Base-by-base conservation (phyloP, 1,140 invertebrate genomes). In the Nephila pilipes region DNA sequence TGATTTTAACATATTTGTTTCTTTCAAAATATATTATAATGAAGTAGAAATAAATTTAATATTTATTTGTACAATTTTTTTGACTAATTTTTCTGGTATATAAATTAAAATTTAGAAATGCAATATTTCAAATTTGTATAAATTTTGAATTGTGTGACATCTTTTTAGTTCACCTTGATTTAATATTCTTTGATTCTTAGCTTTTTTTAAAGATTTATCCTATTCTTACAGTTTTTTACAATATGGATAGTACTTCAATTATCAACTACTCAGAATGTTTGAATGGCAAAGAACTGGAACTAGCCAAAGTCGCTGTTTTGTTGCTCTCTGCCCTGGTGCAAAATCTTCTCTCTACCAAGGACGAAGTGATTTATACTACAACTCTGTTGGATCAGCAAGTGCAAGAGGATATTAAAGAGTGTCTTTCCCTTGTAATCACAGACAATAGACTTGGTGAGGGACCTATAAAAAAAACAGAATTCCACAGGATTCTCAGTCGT, bases 251-350 rank as follows among this genome's bases (percentile, higher is more conserved):
- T 32, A 25, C n/a, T 20, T n/a, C n/a, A 20, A 18, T 88, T 2
- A 55, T 88, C 22, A 36, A 12, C 22, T 88, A 88, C n/a, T 16
- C 12, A 1, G 87, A 88, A 25, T 88, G 87, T 54, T 12, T n/a
- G 32, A 54, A 65, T 2, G 63, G 87, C 29, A 75, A 69, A 20
- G 87, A 88, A 25, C 8, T 88, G n/a, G 87, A 88, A 54, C 36
- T 88, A 1, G 87, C 87, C 8, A 88, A 88, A 65, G 87, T 88
- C 29, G 60, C 60, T 55, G 63, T 88, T 14, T 69, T 88, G n/a
- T 36, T 88, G 2, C 38, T 88, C 32, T 3, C 36, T 29, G 63
- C 87, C 18, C n/a, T 88, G 22, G 63, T 75, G 0, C 87, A 88
- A 25, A 75, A 22, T n/a, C 54, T 69, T 29, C 29, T 88, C 0